Conservation (phyloP, 1,140 invertebrate genomes). For the Mycetomoellerius zeteki region DNA sequence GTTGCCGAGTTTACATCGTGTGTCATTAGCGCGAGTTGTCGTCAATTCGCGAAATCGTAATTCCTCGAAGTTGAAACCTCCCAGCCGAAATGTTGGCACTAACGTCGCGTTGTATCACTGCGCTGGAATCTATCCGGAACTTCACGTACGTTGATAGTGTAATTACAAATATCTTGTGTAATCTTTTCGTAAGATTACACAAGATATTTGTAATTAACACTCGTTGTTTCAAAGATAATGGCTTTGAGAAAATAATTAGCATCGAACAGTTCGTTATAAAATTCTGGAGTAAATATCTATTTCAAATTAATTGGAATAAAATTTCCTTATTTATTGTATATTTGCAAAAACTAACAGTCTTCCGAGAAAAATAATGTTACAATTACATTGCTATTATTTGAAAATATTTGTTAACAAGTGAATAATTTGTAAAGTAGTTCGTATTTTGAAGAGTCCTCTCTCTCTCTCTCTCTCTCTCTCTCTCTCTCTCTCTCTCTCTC, state of each 20-base stretch:
- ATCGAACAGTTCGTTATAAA: background rate
- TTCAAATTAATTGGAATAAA: background rate
- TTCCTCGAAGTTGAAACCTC: slow-evolving; percentile 10
- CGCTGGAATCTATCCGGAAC: slow-evolving; percentile 9
- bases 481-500: background rate
- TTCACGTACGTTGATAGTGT: background rate
- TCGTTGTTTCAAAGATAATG: background rate
- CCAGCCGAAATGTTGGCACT: background rate
- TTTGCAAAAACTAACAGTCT: background rate
- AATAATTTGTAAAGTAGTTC: slow-evolving; percentile 5
- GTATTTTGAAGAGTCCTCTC: background rate
- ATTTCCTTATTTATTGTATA: background rate
- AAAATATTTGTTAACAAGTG: slow-evolving; percentile 20
- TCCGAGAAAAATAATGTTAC: background rate
- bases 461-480: background rate
- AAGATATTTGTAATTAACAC: background rate
- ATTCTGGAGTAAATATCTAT: background rate
- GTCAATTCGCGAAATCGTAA: slow-evolving; percentile 55
- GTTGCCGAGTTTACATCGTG: slow-evolving; percentile 46
- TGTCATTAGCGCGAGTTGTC: slow-evolving; percentile 50
- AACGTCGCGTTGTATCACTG: background rate
- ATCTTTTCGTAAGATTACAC: background rate
- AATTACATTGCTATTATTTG: background rate
- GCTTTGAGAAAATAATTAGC: background rate
- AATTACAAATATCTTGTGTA: too few relatives aligned